Base-by-base conservation (phyloP, 2,797 vertebrate species). In the Prunella strophiata region DNA sequence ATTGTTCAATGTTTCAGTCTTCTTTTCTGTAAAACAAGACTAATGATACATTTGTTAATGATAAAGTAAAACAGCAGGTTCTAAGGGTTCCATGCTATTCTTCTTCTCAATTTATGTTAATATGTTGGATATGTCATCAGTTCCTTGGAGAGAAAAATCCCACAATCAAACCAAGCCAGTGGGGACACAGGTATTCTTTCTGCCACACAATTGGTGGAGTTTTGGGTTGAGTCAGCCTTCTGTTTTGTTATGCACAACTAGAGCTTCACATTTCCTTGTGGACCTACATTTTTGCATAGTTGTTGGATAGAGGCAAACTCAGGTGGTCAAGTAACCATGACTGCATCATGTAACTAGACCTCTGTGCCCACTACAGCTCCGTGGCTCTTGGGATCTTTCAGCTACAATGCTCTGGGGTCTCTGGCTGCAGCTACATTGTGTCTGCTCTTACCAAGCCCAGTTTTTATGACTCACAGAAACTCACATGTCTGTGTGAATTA, bases 381-480 rank as follows among this genome's bases (percentile, higher is more conserved):
- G 2, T 36, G 74, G 65, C 79, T 61, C 76, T 72, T 16, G 76
- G 73, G 79, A 75, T 63, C 50, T 48, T 72, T 72, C 47, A 86
- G 61, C 66, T 81, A 14, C 63, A 30, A 2, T 7, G 55, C 58
- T n/a, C 66, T 27, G 14, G 48, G 32, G 16, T 59, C n/a, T n/a
- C 5, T 42, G 50, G 21, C 73, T 94, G 66, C 76, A 80, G 84
- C 67, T 84, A 34, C 23, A 8, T 14, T 45, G 50, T 57, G 57
- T 55, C 73, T 85, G 63, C 48, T 91, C 86, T 89, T 73, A 84
- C 51, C 62, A 62, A 91, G 62, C 19, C 13, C 62, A 40, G 78
- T 48, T 83, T 89, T 95, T 93, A 85, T 75, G 84, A 84, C 54
- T 92, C 93, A 83, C 42, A 77, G 91, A 75, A 95, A 81, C 36